Conservation (phyloP, 2,113 vertebrate genomes). For the Hiodon alosoides region DNA sequence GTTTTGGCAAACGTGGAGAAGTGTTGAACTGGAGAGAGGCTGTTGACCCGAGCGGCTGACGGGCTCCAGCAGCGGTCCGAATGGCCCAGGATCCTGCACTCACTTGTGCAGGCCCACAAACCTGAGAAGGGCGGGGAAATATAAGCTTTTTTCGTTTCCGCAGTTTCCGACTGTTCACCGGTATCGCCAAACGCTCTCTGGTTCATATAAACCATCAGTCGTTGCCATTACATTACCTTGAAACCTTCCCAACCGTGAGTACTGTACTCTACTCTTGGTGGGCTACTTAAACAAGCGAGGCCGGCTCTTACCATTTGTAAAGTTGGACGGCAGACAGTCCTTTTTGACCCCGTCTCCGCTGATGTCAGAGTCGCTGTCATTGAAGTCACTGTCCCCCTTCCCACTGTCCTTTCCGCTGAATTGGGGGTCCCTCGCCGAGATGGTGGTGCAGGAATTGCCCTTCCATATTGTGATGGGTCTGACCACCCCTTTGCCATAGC, state of each 20-base stretch:
- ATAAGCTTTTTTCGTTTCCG: no score
- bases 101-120: slow-evolving; percentile 92
- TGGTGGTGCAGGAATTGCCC: slow-evolving; percentile 88
- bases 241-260: no score
- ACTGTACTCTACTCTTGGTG: no score
- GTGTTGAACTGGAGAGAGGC: slow-evolving; percentile 48
- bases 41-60: slow-evolving; percentile 68
- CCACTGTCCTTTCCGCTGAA: slow-evolving; percentile 98
- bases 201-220: no score
- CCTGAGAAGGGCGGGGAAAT: slow-evolving; percentile 50
- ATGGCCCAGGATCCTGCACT: slow-evolving; percentile 93
- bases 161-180: no score
- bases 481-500: slow-evolving; percentile 75
- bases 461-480: slow-evolving; percentile 89
- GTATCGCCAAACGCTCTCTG: no score
- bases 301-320: slow-evolving; percentile 75
- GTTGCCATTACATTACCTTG: no score
- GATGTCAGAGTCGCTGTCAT: slow-evolving; percentile 92
- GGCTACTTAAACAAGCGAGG: no score
- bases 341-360: slow-evolving; percentile 88
- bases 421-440: slow-evolving; percentile 80
- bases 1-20: slow-evolving; percentile 86
- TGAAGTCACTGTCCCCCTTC: slow-evolving; percentile 96
- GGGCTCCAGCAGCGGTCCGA: slow-evolving; percentile 97
- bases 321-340: slow-evolving; percentile 74